Base-by-base conservation (phyloP, 1,140 invertebrate species). In the Pogonomyrmex barbatus region DNA sequence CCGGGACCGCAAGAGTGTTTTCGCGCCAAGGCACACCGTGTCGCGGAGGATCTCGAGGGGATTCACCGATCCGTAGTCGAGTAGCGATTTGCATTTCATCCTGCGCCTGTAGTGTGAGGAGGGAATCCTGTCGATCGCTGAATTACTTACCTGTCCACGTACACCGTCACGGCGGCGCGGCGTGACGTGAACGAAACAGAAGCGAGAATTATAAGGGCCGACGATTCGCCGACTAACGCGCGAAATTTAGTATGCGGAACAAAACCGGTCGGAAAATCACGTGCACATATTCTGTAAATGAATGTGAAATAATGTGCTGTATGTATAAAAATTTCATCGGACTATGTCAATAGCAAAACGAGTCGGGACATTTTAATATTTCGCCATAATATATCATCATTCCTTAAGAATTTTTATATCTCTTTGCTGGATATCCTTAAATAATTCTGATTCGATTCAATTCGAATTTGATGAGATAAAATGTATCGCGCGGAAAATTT, bases 111-210 rank as follows among this genome's bases (percentile, higher is more conserved):
- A 84, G 83, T 65, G 83, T 50, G 71, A 70, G 71, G 58, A 63
- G 60, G 71, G 67, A 78, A 89, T 87, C 84, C 85, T 73, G 78
- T 63, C 79, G 79, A 91, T 91, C 90, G 84, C 88, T 91, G 88
- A 91, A 91, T 91, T 91, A 91, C 89, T 91, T 91, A 91, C 90
- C 79, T 65, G 39, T 65, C 70, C 89, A 90, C 90, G 90, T 91
- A 84, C 89, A 52, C 52, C 76, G 42, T 71, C 54, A 63, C 62
- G 62, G 52, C 73, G 36, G 42, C 24, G 17, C 36, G 62, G 30
- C 75, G 17, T 58, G 30, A 50, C 65, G 42, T 12, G 54, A 75
- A 60, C 54, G 68, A 83, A 71, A 83, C 79, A 83, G 79, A 75
- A 36, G 54, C 79, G 75, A 60, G 79, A 83, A 83, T 83, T 83